Conservation (phyloP, 2,888 invertebrate species). For the Priocnemis perturbator region DNA sequence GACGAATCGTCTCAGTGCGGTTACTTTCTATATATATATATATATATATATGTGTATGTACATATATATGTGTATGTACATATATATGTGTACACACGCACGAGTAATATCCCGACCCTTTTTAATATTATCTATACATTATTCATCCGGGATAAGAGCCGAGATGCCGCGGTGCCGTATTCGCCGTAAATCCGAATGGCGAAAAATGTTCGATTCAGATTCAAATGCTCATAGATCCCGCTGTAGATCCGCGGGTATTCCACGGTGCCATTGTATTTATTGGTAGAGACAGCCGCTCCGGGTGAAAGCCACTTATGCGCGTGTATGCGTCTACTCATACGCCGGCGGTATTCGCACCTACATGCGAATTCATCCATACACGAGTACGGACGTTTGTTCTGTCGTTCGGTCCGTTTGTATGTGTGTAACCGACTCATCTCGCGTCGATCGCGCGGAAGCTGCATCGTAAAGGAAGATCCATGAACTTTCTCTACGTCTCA, state of each 20-base stretch:
- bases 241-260: constrained; percentile 50
- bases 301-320: constrained; percentile 39
- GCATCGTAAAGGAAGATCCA: constrained; percentile 13
- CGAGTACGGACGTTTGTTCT: constrained; percentile 27
- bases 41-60: constrained; percentile 16
- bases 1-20: neutral
- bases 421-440: too few species aligned
- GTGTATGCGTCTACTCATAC: constrained; percentile 30
- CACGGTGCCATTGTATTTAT: constrained; percentile 61
- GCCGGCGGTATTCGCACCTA: constrained; percentile 21
- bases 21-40: neutral
- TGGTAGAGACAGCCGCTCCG: constrained; percentile 47
- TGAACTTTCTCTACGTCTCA: constrained; percentile 9
- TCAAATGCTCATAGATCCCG: constrained; percentile 63
- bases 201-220: constrained; percentile 63
- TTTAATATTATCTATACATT: constrained; percentile 66
- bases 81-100: constrained; percentile 34
- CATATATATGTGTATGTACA: constrained; percentile 9
- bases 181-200: constrained; percentile 57
- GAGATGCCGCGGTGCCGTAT: constrained; percentile 54
- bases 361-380: constrained; percentile 25
- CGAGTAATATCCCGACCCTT: constrained; percentile 43
- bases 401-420: constrained; percentile 12
- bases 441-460: constrained; percentile 5
- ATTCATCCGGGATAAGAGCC: constrained; percentile 64